Percentiles rank a stretch among this genome's conserved stretches.
These are phyloP conservation scores for Elysia crispata DNA, from an alignment of 2,888 invertebrate genomes.

Conservation along the genomic window DNA sequence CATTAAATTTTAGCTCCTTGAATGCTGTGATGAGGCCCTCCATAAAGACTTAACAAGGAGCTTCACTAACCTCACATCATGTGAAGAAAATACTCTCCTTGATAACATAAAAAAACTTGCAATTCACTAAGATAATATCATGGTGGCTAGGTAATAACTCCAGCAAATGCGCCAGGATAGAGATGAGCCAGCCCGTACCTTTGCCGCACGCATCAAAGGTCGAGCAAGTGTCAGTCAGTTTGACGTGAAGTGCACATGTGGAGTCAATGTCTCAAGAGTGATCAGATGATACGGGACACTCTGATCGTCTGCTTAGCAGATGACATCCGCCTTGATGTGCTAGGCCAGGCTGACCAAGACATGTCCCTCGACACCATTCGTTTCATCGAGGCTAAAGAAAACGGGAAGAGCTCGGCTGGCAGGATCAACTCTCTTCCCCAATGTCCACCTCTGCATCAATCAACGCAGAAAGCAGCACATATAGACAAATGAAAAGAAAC, in stretches of 20 bases:
- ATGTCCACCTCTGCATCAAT: not conserved
- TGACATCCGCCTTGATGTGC: conserved; percentile 24
- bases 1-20: too few relatives aligned
- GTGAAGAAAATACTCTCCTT: conserved; percentile 49
- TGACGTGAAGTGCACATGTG: too few relatives aligned
- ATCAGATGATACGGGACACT: conserved; percentile 20
- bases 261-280: conserved; percentile 17
- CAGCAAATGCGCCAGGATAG: conserved; percentile 48
- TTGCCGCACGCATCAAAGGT: conserved; percentile 24
- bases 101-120: conserved; percentile 52
- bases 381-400: too few relatives aligned
- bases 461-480: conserved; percentile 5
- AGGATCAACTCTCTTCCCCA: not conserved
- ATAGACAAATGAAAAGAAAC: not conserved
- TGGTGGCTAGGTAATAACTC: conserved; percentile 52
- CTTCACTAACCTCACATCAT: too few relatives aligned
- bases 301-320: conserved; percentile 24
- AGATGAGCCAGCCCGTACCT: conserved; percentile 32
- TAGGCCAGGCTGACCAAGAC: too few relatives aligned
- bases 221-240: conserved; percentile 30
- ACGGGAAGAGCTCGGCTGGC: conserved; percentile 22
- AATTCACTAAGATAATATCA: conserved; percentile 55
- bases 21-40: conserved; percentile 54
- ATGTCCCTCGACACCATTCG: too few relatives aligned
- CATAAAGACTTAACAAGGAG: conserved; percentile 54